phyloP scores from a whole-genome alignment of 2,888 invertebrate species.

The Troides helena region DNA sequence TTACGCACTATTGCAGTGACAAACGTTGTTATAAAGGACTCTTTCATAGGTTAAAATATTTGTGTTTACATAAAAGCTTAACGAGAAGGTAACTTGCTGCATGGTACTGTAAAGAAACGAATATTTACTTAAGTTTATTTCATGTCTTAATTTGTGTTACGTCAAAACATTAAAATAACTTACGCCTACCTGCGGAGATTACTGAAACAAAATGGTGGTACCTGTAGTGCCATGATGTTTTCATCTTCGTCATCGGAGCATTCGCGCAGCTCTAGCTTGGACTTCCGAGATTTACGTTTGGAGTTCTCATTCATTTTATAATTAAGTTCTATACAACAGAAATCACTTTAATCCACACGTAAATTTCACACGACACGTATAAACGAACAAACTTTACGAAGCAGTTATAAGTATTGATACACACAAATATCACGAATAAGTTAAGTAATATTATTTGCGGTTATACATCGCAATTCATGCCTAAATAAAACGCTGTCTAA shows the following conservation, averaged over 20 bases:
- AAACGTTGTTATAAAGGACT: no score
- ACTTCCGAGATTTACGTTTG: not conserved
- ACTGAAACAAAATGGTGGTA: slow-evolving; percentile 2
- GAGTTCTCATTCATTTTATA: not conserved
- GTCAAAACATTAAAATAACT: not conserved
- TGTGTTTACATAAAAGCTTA: not conserved
- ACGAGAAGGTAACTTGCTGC: not conserved
- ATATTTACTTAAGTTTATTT: not conserved
- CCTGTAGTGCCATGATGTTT: slow-evolving; percentile 1
- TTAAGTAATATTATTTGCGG: not conserved
- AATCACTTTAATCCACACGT: not conserved
- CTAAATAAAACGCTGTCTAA: not conserved
- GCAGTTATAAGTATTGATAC: not conserved
- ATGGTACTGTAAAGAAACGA: not conserved
- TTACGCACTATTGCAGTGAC: no score
- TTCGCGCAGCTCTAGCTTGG: no score
- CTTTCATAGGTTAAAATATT: not conserved
- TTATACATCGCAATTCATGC: not conserved
- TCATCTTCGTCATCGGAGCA: not conserved
- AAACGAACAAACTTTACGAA: not conserved
- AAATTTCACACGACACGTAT: not conserved
- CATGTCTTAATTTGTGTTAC: not conserved
- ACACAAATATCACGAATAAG: not conserved
- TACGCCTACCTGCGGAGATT: not conserved
- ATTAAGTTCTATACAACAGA: not conserved